phyloP scores from a whole-genome alignment of 2,888 invertebrate genomes.

The Papilio gigon region DNA sequence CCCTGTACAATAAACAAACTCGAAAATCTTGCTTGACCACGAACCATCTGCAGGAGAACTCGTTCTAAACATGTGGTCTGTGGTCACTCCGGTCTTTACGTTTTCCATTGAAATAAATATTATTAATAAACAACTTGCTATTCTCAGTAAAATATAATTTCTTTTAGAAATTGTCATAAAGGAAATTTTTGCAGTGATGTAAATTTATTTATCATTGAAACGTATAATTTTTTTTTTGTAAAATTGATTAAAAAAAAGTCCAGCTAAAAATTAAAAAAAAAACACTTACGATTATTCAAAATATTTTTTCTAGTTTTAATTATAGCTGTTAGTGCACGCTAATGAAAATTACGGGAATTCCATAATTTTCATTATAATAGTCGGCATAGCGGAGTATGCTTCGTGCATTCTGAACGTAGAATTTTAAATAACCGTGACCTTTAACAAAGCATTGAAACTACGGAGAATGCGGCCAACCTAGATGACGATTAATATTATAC shows the following conservation, averaged over 20 bases:
- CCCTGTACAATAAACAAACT: slow-evolving; percentile 16
- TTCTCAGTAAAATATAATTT: neutral
- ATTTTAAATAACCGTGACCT: slow-evolving; percentile 29
- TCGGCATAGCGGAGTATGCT: neutral
- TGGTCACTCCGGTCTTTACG: slow-evolving; percentile 1
- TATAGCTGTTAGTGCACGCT: neutral
- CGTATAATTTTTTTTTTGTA: too few species aligned
- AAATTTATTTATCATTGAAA: neutral
- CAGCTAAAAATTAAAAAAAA: too few species aligned
- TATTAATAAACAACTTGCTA: neutral
- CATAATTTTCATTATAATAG: neutral
- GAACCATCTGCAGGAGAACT: slow-evolving; percentile 31
- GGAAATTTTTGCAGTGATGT: neutral
- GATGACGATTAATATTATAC: neutral
- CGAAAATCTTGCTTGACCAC: slow-evolving; percentile 15
- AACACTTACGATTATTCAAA: neutral
- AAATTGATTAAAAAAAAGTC: too few species aligned
- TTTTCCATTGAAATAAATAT: neutral
- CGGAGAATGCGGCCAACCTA: neutral
- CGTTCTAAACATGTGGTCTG: slow-evolving; percentile 20
- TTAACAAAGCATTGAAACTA: slow-evolving; percentile 28
- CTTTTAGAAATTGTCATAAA: neutral
- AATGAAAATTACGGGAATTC: neutral
- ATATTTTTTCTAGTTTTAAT: neutral
- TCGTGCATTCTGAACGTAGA: slow-evolving; percentile 7